phyloP scores from a whole-genome alignment of 64 coral and sea anemone species.

The Trachythela sp. region DNA sequence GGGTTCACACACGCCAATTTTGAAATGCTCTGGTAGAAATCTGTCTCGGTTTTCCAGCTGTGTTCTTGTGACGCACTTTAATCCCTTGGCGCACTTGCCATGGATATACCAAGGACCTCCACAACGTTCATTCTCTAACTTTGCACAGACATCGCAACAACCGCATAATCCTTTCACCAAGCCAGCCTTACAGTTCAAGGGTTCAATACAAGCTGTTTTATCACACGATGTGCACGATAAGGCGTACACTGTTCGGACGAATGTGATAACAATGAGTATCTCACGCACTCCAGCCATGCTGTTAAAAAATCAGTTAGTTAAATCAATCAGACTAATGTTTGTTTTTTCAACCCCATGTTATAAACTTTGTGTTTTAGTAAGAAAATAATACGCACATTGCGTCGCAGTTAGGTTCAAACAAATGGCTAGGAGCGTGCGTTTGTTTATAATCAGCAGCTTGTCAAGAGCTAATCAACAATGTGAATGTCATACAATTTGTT shows the following conservation, averaged over 20 bases:
- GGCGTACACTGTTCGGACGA: neutral
- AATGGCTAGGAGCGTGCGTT: neutral
- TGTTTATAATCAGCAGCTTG: neutral
- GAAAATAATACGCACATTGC: neutral
- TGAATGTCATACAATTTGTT: neutral
- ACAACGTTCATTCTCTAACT: neutral
- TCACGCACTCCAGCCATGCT: neutral
- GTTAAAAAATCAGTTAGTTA: neutral
- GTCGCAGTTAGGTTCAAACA: neutral
- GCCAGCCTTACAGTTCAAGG: neutral
- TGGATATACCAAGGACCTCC: neutral
- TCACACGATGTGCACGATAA: neutral
- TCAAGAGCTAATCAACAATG: neutral
- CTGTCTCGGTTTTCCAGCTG: neutral
- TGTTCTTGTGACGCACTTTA: neutral
- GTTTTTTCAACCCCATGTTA: slow-evolving; percentile 29
- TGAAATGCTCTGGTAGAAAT: slow-evolving; percentile 8
- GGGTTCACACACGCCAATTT: neutral
- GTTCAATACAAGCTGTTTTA: neutral
- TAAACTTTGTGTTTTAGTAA: slow-evolving; percentile 5
- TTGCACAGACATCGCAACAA: slow-evolving; percentile 12
- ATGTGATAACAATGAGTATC: neutral
- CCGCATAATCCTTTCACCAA: slow-evolving; percentile 1
- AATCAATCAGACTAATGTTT: neutral
- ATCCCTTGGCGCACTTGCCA: neutral